phyloP scores from a whole-genome alignment of 2,888 invertebrate species.

The Colostygia pectinataria region DNA sequence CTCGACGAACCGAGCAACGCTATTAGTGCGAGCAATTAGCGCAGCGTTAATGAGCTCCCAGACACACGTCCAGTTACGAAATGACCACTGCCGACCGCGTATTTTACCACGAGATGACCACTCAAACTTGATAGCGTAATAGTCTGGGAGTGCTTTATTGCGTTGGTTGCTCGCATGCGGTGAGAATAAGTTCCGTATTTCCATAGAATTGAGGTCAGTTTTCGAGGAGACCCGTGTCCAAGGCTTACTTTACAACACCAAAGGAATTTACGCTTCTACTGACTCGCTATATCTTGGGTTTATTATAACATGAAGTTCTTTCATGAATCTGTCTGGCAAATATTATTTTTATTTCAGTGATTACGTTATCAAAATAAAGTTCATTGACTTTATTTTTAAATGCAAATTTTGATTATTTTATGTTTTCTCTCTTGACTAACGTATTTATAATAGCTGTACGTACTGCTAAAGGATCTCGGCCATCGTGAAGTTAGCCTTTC shows the following conservation, averaged over 20 bases:
- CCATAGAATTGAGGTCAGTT: slow-evolving; percentile 55
- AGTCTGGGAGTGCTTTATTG: slow-evolving; percentile 54
- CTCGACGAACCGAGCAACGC: slow-evolving; percentile 60
- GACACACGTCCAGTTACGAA: slow-evolving; percentile 58
- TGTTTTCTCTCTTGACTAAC: no score
- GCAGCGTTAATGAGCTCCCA: slow-evolving; percentile 73
- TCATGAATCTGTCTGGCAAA: background rate
- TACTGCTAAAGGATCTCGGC: slow-evolving; percentile 1
- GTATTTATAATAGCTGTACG: no score
- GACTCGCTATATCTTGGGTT: slow-evolving; percentile 1
- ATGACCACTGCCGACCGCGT: slow-evolving; percentile 32
- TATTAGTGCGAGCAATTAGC: slow-evolving; percentile 78
- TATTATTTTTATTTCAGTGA: no score
- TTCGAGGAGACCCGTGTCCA: slow-evolving; percentile 32
- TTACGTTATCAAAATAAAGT: background rate
- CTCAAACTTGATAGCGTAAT: slow-evolving; percentile 57
- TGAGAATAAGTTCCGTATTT: slow-evolving; percentile 58
- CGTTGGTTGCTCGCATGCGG: slow-evolving; percentile 36
- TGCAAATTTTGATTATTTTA: no score
- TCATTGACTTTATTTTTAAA: slow-evolving; percentile 2
- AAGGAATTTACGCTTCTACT: slow-evolving; percentile 22
- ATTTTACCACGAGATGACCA: slow-evolving; percentile 43
- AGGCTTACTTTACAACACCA: slow-evolving; percentile 17
- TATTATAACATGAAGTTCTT: background rate
- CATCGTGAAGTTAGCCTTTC: no score